phyloP scores from a whole-genome alignment of 2,797 vertebrate species.

The Pelochelys cantorii region DNA sequence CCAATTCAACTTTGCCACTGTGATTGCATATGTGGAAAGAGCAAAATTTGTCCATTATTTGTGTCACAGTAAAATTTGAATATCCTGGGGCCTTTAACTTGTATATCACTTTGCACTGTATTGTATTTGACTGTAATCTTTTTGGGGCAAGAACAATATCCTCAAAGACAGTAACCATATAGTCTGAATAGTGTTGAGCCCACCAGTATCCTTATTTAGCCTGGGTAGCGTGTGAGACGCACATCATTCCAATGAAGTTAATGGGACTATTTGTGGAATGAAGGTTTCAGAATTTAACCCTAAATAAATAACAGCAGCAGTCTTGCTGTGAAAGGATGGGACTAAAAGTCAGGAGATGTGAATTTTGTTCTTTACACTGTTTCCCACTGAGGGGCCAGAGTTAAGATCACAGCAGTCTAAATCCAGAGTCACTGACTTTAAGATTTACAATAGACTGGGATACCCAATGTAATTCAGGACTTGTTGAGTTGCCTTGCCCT shows the following conservation, averaged over 20 bases:
- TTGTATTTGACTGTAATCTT: neutral
- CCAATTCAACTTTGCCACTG: fast-evolving
- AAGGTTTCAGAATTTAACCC: neutral
- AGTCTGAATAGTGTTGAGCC: neutral
- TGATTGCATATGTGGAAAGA: fast-evolving
- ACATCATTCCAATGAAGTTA: neutral
- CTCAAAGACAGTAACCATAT: neutral
- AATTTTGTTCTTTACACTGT: neutral
- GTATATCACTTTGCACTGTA: neutral
- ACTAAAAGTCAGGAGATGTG: neutral
- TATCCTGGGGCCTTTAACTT: no score
- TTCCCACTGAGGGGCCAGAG: neutral
- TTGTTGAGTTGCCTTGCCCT: neutral
- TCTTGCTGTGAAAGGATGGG: neutral
- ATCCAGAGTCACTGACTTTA: neutral
- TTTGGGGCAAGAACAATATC: neutral
- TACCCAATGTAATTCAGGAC: no score
- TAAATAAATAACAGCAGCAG: neutral
- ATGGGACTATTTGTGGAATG: neutral
- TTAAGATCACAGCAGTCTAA: neutral
- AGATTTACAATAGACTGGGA: no score
- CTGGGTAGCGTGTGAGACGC: neutral
- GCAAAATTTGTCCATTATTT: neutral
- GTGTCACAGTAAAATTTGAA: neutral
- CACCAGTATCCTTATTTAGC: neutral